Percentiles rank a stretch among this genome's conserved stretches.
Conservation (phyloP, 2,888 invertebrate genomes). For the Dorcus hopei region DNA sequence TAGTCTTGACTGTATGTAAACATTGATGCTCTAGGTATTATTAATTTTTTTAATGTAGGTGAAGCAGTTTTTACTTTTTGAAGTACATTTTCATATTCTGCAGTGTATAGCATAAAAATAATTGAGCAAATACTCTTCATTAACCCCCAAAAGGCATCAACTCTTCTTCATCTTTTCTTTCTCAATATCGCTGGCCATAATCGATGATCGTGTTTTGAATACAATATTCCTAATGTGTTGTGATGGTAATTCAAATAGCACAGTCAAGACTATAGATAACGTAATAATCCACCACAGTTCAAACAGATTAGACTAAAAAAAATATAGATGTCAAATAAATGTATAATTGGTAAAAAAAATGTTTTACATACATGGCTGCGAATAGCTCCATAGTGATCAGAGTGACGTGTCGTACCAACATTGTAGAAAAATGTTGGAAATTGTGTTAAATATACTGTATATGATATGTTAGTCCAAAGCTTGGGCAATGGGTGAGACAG, state of each 20-base stretch:
- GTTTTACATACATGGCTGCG: slow-evolving; percentile 53
- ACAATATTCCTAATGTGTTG: slow-evolving; percentile 63
- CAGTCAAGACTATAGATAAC: slow-evolving; percentile 57
- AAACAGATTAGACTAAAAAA: slow-evolving; percentile 58
- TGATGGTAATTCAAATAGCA: slow-evolving; percentile 66
- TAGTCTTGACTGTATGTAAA: no score
- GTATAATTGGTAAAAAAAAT: slow-evolving; percentile 6
- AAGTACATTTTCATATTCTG: no score
- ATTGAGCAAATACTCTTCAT: no score
- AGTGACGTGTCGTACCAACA: slow-evolving; percentile 59
- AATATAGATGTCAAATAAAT: slow-evolving; percentile 18
- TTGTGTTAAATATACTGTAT: slow-evolving; percentile 67
- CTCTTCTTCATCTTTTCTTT: no score
- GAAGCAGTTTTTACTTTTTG: no score
- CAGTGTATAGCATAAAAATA: no score
- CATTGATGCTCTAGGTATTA: no score
- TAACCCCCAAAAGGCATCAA: no score
- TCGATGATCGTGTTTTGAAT: slow-evolving; percentile 35
- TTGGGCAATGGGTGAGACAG: slow-evolving; percentile 61
- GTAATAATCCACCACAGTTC: slow-evolving; percentile 58
- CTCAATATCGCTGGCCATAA: no score
- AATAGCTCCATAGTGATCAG: slow-evolving; percentile 58
- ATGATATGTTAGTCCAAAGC: slow-evolving; percentile 66
- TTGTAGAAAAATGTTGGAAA: slow-evolving; percentile 71
- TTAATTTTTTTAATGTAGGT: no score